phyloP scores from a whole-genome alignment of 1,140 invertebrate genomes.

The Drosophila serrata region DNA sequence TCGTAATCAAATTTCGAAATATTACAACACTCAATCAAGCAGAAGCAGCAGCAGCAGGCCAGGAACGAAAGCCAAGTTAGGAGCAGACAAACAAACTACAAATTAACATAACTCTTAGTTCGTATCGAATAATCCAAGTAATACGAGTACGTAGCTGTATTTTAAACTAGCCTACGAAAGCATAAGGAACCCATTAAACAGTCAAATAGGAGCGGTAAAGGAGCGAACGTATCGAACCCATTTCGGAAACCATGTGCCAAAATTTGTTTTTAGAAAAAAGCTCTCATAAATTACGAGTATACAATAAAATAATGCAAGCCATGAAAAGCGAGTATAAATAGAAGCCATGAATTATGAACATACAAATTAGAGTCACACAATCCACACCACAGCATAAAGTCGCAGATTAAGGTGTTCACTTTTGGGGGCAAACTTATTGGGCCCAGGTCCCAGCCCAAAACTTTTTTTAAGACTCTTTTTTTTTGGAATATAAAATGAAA shows the following conservation, averaged over 20 bases:
- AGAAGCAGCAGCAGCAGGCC: background rate
- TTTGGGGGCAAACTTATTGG: conserved; percentile 39
- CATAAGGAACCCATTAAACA: conserved; percentile 54
- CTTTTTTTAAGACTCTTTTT: conserved; percentile 60
- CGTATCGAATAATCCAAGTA: conserved; percentile 69
- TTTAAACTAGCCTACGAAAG: conserved; percentile 70
- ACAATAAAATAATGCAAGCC: conserved; percentile 69
- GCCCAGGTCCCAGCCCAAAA: conserved; percentile 10
- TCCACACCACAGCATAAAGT: conserved; percentile 37
- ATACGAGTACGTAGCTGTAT: conserved; percentile 72
- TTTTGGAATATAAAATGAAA: conserved; percentile 31
- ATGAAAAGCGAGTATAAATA: conserved; percentile 50
- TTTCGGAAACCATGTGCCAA: conserved; percentile 82
- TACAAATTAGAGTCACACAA: conserved; percentile 39
- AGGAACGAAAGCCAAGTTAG: conserved; percentile 41
- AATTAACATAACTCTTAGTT: conserved; percentile 71
- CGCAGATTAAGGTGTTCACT: conserved; percentile 48
- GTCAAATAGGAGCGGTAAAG: conserved; percentile 10
- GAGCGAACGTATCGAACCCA: conserved; percentile 37
- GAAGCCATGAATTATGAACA: conserved; percentile 48
- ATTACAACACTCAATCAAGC: conserved; percentile 46
- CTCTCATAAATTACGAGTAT: conserved; percentile 64
- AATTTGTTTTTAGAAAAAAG: conserved; percentile 72
- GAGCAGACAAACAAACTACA: conserved; percentile 70
- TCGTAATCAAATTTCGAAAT: conserved; percentile 76